Conservation (phyloP, 2,113 vertebrate species). For the Aphelocoma coerulescens region DNA sequence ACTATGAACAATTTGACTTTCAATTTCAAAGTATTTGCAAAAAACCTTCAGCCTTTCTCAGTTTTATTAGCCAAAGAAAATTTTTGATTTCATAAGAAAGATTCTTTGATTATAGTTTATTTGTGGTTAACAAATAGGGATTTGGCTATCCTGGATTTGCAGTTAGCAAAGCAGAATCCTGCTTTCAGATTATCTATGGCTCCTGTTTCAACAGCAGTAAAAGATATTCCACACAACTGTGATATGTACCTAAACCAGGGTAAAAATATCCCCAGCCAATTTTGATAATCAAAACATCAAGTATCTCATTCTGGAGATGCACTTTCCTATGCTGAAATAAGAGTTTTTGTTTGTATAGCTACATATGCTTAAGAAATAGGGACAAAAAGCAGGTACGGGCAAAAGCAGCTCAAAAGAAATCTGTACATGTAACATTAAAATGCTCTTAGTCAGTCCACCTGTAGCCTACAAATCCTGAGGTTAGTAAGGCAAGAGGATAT, state of each 20-base stretch:
- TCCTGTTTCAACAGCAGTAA: neutral
- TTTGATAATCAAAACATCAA: neutral
- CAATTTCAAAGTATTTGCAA: neutral
- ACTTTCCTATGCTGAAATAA: neutral
- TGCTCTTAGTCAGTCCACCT: neutral
- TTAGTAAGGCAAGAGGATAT: neutral
- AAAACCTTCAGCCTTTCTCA: neutral
- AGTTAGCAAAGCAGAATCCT: neutral
- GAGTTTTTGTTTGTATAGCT: neutral
- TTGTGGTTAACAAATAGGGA: neutral
- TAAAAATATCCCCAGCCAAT: neutral
- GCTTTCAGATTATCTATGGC: neutral
- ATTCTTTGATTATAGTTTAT: neutral
- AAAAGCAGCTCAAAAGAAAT: neutral
- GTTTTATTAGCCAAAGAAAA: neutral
- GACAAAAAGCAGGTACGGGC: neutral
- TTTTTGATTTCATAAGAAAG: neutral
- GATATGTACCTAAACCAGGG: neutral
- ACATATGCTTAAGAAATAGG: neutral
- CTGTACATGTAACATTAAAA: neutral
- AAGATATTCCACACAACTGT: neutral
- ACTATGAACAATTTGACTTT: neutral
- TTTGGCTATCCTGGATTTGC: neutral
- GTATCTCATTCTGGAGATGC: neutral
- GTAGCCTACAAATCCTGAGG: neutral